Conservation (phyloP, 2,113 vertebrate genomes). For the Bucco capensis region DNA sequence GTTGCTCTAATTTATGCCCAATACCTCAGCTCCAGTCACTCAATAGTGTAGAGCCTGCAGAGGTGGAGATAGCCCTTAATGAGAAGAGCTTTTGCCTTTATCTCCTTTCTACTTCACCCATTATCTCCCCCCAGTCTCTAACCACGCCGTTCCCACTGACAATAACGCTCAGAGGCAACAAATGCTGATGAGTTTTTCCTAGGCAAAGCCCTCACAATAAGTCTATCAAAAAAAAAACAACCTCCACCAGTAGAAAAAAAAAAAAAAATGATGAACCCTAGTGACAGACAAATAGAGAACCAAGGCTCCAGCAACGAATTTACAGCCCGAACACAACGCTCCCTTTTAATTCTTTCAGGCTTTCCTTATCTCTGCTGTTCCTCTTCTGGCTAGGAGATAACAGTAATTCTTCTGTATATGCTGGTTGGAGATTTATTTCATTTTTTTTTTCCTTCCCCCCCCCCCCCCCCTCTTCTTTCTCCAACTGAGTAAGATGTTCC, state of each 20-base stretch:
- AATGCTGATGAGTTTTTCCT: slow-evolving; percentile 98
- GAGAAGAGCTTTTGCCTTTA: slow-evolving; percentile 96
- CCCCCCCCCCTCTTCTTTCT: too few relatives aligned
- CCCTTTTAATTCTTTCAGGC: slow-evolving; percentile 87
- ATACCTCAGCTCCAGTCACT: slow-evolving; percentile 80
- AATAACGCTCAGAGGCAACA: slow-evolving; percentile 95
- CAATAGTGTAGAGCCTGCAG: slow-evolving; percentile 91
- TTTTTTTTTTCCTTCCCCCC: slow-evolving; percentile 57
- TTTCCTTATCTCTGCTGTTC: slow-evolving; percentile 94
- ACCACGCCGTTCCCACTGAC: slow-evolving; percentile 94
- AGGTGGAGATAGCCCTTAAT: slow-evolving; percentile 99
- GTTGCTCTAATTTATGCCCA: slow-evolving; percentile 89
- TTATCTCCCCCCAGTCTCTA: slow-evolving; percentile 98
- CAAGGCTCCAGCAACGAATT: slow-evolving; percentile 84
- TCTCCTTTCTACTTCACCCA: slow-evolving; percentile 93
- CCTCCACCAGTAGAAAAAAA: too few relatives aligned
- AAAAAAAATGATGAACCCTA: slow-evolving; percentile 86
- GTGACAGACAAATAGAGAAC: slow-evolving; percentile 88
- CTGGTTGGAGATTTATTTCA: too few relatives aligned
- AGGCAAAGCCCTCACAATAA: slow-evolving; percentile 94
- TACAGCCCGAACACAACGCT: slow-evolving; percentile 88
- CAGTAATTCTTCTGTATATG: slow-evolving; percentile 98
- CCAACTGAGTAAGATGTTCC: slow-evolving; percentile 87
- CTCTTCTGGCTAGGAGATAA: slow-evolving; percentile 97
- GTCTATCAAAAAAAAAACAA: slow-evolving; percentile 94